Base-by-base conservation (phyloP, 2,113 vertebrate genomes). In the Microcebus tavaratra region DNA sequence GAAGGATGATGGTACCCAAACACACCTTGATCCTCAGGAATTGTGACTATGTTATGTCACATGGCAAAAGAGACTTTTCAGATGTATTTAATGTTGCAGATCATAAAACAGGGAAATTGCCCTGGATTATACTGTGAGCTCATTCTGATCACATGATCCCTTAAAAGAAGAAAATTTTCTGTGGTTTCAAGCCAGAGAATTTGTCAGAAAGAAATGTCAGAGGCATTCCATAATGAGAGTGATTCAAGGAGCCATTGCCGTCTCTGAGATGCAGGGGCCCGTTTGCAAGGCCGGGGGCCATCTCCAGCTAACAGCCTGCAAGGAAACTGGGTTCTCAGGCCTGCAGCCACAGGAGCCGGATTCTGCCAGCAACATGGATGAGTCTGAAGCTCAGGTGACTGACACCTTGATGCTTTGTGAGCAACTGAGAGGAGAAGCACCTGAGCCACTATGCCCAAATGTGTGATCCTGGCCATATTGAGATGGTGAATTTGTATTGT, bases 321-420 rank as follows among this genome's bases (percentile, higher is more conserved):
- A 68, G 67, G 34, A 45, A 50, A 29, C 34, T 53, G 1, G 29
- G 3, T 13, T 61, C 5, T 57, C 48, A 39, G 31, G 2, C 29
- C 12, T 9, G 21, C 2, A 36, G 15, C 12, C 15, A n/a, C 0
- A 27, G 42, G 7, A 45, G 5, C 2, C 45, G 2, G n/a, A 18
- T 5, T 67, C 29, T 90, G 20, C 4, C n/a, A 18, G 23, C 2
- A 17, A 14, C 17, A 42, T 34, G 36, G 8, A 31, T 13, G 18
- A 42, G 6, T 6, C 10, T 34, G 27, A 11, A 13, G 70, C 67
- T 27, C 67, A 31, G 10, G 50, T 36, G n/a, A 18, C 25, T 4
- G 10, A n/a, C 10, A 20, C n/a, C 27, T 42, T 39, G 2, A 59
- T 73, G 36, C 18, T 42, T 31, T 11, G 17, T 67, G 12, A 57